Evolutionary conservation across 2,888 invertebrate genomes (phyloP).

Genomic region (Disparrhopalites patrizii): DNA sequence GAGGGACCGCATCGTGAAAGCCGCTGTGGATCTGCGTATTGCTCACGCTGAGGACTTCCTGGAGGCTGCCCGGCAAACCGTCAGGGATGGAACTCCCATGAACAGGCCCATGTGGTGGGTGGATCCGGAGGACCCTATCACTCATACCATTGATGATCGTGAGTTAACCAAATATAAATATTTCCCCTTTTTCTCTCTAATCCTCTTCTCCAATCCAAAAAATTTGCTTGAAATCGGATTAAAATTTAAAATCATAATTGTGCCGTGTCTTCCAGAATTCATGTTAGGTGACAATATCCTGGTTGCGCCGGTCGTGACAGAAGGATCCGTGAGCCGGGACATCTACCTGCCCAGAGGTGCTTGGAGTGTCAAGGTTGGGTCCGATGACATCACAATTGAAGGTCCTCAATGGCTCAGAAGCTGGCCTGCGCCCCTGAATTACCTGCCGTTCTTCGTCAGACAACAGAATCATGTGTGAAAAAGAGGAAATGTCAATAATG

Average conservation of each 20-base stretch:
- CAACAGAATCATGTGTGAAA: too few species aligned
- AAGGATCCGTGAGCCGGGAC: constrained; percentile 61
- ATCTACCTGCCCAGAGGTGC: constrained; percentile 70
- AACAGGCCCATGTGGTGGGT: constrained; percentile 83
- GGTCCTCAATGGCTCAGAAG: constrained; percentile 63
- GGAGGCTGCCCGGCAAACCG: constrained; percentile 57
- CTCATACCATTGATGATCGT: constrained; percentile 55
- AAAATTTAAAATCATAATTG: not conserved
- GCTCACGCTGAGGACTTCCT: constrained; percentile 53
- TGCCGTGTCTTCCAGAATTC: constrained; percentile 60
- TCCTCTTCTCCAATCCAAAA: too few species aligned
- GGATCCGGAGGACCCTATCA: constrained; percentile 62
- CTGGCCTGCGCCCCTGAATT: constrained; percentile 49
- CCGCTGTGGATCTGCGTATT: not conserved
- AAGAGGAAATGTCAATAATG: too few species aligned
- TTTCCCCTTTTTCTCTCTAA: not conserved
- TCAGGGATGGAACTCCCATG: constrained; percentile 63
- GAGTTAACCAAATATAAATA: not conserved
- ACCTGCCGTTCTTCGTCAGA: constrained; percentile 29
- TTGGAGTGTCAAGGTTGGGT: constrained; percentile 56
- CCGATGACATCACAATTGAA: constrained; percentile 49
- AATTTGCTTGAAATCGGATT: too few species aligned
- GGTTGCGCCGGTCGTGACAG: constrained; percentile 69
- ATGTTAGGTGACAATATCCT: constrained; percentile 71
- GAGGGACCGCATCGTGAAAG: constrained; percentile 2